Conservation (phyloP, 1,140 invertebrate species). For the Drosophila elegans region DNA sequence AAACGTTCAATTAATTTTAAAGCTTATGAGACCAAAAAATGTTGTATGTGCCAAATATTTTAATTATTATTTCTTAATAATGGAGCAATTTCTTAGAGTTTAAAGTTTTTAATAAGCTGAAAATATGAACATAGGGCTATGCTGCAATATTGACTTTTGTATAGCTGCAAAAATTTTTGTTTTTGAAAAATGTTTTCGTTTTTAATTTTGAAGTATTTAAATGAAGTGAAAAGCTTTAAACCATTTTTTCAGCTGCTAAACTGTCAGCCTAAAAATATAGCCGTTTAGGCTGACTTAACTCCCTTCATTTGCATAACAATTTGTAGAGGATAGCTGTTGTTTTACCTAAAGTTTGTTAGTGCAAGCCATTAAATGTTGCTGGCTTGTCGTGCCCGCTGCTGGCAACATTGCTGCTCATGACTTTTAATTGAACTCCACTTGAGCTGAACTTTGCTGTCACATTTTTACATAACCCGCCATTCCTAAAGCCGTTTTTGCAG, state of each 20-base stretch:
- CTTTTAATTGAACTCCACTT: slow-evolving; percentile 61
- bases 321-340: slow-evolving; percentile 33
- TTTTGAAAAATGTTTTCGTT: not conserved
- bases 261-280: not conserved
- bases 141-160: too few species aligned
- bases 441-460: slow-evolving; percentile 57
- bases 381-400: slow-evolving; percentile 37
- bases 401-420: slow-evolving; percentile 49
- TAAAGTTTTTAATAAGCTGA: too few species aligned
- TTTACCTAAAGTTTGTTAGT: slow-evolving; percentile 28
- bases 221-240: too few species aligned
- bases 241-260: not conserved
- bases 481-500: slow-evolving; percentile 45
- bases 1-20: slow-evolving; percentile 11
- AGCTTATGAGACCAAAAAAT: not conserved
- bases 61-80: too few species aligned
- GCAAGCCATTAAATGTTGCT: slow-evolving; percentile 43
- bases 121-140: too few species aligned
- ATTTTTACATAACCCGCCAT: slow-evolving; percentile 55
- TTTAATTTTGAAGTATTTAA: too few species aligned
- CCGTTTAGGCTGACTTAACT: slow-evolving; percentile 12
- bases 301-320: slow-evolving; percentile 56
- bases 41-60: not conserved
- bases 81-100: too few species aligned
- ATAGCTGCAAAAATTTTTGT: not conserved